Evolutionary conservation across 2,888 invertebrate species (phyloP), one percentile per base, ranked within the genome.

Genomic region (Spisula subtruncata): DNA sequence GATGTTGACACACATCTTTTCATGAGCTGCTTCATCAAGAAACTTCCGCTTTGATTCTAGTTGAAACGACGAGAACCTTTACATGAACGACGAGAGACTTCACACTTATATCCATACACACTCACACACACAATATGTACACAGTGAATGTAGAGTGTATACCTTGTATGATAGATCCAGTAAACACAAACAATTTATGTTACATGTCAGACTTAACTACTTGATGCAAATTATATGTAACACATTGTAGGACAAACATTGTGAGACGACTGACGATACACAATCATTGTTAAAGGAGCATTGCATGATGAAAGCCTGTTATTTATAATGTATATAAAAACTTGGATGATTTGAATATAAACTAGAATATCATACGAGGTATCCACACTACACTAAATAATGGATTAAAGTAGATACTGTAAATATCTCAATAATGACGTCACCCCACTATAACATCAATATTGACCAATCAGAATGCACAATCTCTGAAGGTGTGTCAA

Each of bases 381-480:
- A 75, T 32, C 18, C 75, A 35, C 75, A 35, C 18, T 35, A 75
- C 75, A 75, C 2, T 29, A 35, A 35, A 32, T 32, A 54, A 85
- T 85, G 79, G 79, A 54, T 85, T 85, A 56, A 29, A 85, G 85
- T 85, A 41, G 56, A 48, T 80, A n/a, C 46, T 75, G 29, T 75
- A 35, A 35, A 14, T 35, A 35, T 75, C 32, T 71, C 32, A 18
- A 75, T 35, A 4, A 75, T 66, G 20, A 32, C 75, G 32, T 32
- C 75, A 75, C 75, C 32, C 75, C 32, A 41, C 41, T 41, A 12
- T 75, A 35, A 18, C 75, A 32, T 71, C 41, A 41, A 41, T 41
- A 41, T 41, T 41, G 41, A 41, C 41, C 41, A 41, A 41, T 41
- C 41, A 41, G 41, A 41, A 41, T 41, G 41, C 41, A 41, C 41